These are phyloP conservation scores for Hiodon tergisus DNA, from an alignment of 2,113 vertebrate species.

Conservation along the genomic window DNA sequence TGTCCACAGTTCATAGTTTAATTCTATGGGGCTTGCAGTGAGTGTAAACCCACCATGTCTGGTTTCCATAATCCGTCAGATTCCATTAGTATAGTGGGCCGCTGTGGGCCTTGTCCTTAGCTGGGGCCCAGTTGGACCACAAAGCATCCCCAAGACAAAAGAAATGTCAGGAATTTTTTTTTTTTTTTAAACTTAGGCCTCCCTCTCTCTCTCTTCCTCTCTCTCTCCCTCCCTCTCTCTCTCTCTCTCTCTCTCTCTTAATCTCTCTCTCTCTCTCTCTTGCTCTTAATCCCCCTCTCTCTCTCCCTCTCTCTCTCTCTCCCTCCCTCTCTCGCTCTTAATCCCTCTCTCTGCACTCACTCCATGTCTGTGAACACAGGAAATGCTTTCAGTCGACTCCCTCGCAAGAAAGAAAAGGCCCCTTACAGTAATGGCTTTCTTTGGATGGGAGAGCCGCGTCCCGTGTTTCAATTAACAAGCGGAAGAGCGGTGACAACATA, in stretches of 20 bases:
- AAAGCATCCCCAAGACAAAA: slow-evolving; percentile 15
- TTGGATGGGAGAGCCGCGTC: slow-evolving; percentile 21
- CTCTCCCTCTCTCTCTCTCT: not conserved
- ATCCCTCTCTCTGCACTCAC: slow-evolving; percentile 26
- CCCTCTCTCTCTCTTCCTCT: not conserved
- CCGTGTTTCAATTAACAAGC: slow-evolving; percentile 37
- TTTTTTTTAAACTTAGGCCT: not conserved
- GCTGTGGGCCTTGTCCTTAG: not conserved
- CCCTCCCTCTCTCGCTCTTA: slow-evolving; percentile 21
- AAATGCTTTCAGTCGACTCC: slow-evolving; percentile 38
- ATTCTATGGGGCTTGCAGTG: slow-evolving; percentile 32
- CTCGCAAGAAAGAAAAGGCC: slow-evolving; percentile 5
- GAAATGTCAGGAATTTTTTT: slow-evolving; percentile 29
- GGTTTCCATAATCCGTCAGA: slow-evolving; percentile 51
- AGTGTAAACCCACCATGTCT: slow-evolving; percentile 43
- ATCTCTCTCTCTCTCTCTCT: not conserved
- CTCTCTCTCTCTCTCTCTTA: slow-evolving; percentile 33
- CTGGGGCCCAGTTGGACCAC: not conserved
- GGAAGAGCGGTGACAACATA: slow-evolving; percentile 30
- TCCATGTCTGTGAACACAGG: slow-evolving; percentile 33
- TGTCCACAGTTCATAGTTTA: slow-evolving; percentile 50
- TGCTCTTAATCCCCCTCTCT: not conserved
- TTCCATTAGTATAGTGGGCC: slow-evolving; percentile 30
- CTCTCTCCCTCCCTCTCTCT: slow-evolving; percentile 6
- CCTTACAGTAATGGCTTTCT: slow-evolving; percentile 26